Conservation (phyloP, 2,113 vertebrate genomes). For the Psittacara wagleri region DNA sequence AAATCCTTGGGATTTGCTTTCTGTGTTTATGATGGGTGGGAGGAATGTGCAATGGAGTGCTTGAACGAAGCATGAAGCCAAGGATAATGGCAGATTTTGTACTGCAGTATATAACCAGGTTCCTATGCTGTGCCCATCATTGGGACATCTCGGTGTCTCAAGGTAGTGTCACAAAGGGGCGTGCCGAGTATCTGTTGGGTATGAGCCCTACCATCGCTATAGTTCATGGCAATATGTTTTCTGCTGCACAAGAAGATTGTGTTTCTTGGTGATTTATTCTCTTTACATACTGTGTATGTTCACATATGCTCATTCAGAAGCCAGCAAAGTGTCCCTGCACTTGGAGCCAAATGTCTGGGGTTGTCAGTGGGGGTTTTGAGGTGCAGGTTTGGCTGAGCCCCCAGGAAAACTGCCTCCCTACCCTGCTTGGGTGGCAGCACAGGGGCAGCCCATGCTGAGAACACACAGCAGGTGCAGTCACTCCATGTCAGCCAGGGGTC, state of each 20-base stretch:
- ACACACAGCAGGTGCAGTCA: background rate
- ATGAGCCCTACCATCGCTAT: fast-evolving
- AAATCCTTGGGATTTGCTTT: slow-evolving; percentile 32
- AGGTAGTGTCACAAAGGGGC: background rate
- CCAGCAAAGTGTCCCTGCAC: fast-evolving
- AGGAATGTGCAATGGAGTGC: background rate
- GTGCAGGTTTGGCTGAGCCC: background rate
- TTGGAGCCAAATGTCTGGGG: fast-evolving
- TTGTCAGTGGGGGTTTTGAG: background rate
- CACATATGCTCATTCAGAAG: fast-evolving
- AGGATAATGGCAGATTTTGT: background rate
- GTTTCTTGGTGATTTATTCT: background rate
- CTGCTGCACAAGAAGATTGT: fast-evolving
- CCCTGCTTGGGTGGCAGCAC: fast-evolving
- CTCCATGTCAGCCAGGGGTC: fast-evolving
- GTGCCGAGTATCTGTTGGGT: fast-evolving
- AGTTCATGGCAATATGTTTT: fast-evolving
- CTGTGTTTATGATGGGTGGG: background rate
- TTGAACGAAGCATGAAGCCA: background rate
- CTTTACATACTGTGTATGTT: background rate
- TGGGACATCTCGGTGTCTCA: fast-evolving
- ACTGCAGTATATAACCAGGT: background rate
- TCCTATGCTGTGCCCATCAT: background rate
- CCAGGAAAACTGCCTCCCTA: background rate
- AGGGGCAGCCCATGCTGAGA: fast-evolving